Percentiles rank a stretch among this genome's conserved stretches.
Evolutionary conservation across 2,888 invertebrate species (phyloP).

Genomic region (Melanophora roralis): DNA sequence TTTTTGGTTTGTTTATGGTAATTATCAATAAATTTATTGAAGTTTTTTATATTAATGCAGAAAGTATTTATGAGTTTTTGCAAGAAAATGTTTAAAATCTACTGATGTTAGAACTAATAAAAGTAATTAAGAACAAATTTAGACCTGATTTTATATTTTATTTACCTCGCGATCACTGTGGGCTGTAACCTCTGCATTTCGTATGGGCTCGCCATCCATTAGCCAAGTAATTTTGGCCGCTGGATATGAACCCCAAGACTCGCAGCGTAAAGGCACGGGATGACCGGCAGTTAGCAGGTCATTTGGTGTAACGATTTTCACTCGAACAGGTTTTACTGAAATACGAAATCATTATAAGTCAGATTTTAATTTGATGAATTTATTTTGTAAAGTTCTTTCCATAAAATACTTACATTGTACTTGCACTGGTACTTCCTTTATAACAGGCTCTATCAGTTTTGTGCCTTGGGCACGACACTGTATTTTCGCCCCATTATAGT

Average conservation of each 20-base stretch:
- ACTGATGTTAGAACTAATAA: too few species aligned
- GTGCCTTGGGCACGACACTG: conserved; percentile 88
- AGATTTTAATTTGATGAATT: background rate
- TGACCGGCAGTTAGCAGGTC: conserved; percentile 86
- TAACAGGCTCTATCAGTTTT: conserved; percentile 83
- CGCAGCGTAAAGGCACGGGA: conserved; percentile 86
- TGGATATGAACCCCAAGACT: conserved; percentile 89
- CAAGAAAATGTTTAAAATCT: too few species aligned
- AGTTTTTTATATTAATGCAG: too few species aligned
- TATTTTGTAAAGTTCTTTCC: background rate
- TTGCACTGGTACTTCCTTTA: conserved; percentile 86
- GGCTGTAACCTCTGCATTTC: conserved; percentile 81
- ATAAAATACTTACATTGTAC: conserved; percentile 80
- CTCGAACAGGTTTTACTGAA: conserved; percentile 87
- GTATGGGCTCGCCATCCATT: conserved; percentile 83
- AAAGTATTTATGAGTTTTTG: too few species aligned
- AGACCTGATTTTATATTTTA: background rate
- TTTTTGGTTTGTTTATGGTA: too few species aligned
- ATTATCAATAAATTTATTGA: too few species aligned
- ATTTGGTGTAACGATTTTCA: conserved; percentile 84
- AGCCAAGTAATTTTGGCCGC: conserved; percentile 90
- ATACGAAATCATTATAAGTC: background rate
- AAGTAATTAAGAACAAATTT: too few species aligned
- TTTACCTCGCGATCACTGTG: conserved; percentile 51
- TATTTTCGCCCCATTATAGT: conserved; percentile 84